Evolutionary conservation across 1,140 invertebrate species (phyloP).

Genomic region (Stegodyphus dumicola): DNA sequence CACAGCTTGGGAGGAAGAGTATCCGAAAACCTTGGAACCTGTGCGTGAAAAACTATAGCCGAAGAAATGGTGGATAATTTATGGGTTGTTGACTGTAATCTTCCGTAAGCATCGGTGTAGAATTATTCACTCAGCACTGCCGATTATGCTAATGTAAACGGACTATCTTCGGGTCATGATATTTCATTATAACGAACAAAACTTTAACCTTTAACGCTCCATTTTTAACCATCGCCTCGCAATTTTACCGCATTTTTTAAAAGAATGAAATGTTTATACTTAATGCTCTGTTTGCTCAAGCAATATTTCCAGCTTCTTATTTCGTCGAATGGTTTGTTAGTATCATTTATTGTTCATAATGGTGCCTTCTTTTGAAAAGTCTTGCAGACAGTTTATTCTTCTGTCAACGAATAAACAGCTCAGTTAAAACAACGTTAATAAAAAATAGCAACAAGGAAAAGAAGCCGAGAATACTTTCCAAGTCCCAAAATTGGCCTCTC

Average conservation of each 20-base stretch:
- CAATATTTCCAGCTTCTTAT: slow-evolving; percentile 7
- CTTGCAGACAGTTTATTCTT: not conserved
- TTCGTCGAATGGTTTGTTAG: slow-evolving; percentile 28
- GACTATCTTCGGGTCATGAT: slow-evolving; percentile 44
- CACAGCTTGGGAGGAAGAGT: slow-evolving; percentile 31
- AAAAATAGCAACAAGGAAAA: too few relatives aligned
- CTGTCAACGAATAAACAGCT: not conserved
- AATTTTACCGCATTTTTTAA: too few relatives aligned
- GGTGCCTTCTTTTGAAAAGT: slow-evolving; percentile 25
- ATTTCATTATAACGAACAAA: slow-evolving; percentile 52
- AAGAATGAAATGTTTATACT: not conserved
- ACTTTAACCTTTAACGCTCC: slow-evolving; percentile 39
- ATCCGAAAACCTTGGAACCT: slow-evolving; percentile 33
- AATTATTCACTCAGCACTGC: slow-evolving; percentile 58
- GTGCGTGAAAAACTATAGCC: not conserved
- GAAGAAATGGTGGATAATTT: slow-evolving; percentile 41
- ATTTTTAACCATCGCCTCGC: not conserved
- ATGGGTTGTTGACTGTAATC: slow-evolving; percentile 59
- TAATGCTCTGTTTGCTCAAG: not conserved
- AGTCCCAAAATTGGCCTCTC: too few relatives aligned
- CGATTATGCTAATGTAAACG: slow-evolving; percentile 55
- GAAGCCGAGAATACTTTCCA: too few relatives aligned
- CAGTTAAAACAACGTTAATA: too few relatives aligned
- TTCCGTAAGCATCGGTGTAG: slow-evolving; percentile 57
- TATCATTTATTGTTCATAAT: slow-evolving; percentile 47